Conservation (phyloP, 92 coral and sea anemone species). For the Nematostella vectensis region DNA sequence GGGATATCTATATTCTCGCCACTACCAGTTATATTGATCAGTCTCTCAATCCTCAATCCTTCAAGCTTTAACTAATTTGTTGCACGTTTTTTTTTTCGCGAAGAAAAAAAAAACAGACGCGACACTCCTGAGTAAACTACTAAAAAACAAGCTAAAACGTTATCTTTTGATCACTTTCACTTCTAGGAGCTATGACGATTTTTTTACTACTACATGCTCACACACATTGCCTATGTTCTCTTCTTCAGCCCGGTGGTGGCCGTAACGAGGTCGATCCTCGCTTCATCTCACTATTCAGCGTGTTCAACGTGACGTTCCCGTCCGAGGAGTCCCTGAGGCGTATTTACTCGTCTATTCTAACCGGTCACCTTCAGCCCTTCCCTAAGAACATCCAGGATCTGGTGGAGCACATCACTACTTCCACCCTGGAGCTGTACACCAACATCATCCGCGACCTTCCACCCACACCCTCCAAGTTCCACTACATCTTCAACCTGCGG, state of each 20-base stretch:
- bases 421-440: slow-evolving; percentile 75
- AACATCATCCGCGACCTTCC: slow-evolving; percentile 85
- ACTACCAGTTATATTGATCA: no score
- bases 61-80: no score
- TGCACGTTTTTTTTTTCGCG: no score
- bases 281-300: slow-evolving; percentile 93
- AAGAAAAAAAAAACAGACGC: no score
- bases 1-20: no score
- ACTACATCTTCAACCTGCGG: slow-evolving; percentile 96
- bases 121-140: no score
- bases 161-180: no score
- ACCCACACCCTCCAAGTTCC: slow-evolving; percentile 98
- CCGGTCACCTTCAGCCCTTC: slow-evolving; percentile 89
- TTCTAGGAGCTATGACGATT: no score
- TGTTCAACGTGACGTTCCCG: slow-evolving; percentile 95
- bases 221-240: no score
- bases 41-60: no score
- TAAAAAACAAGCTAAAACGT: no score
- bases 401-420: slow-evolving; percentile 57
- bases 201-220: no score
- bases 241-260: slow-evolving; percentile 93
- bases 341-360: slow-evolving; percentile 82
- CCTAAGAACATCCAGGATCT: slow-evolving; percentile 74
- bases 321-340: slow-evolving; percentile 84
- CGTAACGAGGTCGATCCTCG: slow-evolving; percentile 99